Evolutionary conservation across 1,140 invertebrate species (phyloP).

Genomic region (Drosophila orena): DNA sequence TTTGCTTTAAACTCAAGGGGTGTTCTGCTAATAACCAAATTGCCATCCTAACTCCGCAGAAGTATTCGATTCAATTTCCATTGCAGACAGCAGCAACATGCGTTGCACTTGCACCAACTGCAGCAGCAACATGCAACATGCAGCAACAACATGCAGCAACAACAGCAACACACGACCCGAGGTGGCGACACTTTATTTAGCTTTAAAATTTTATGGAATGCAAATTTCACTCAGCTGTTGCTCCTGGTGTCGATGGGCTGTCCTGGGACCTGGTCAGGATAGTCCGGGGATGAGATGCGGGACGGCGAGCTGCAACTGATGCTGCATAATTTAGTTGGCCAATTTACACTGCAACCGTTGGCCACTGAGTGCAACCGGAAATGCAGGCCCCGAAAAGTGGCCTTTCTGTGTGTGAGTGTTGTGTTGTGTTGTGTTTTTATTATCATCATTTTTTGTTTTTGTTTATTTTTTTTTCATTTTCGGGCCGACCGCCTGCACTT

Average conservation of each 20-base stretch:
- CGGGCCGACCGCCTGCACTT: slow-evolving; percentile 70
- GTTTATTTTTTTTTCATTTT: background rate
- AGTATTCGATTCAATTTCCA: background rate
- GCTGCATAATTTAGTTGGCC: slow-evolving; percentile 84
- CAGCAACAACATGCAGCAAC: background rate
- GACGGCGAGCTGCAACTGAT: slow-evolving; percentile 68
- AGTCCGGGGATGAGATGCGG: background rate
- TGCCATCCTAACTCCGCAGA: background rate
- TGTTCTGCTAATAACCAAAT: background rate
- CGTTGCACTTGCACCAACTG: background rate
- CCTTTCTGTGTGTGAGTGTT: background rate
- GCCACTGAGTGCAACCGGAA: slow-evolving; percentile 81
- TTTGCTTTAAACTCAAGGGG: too few species aligned
- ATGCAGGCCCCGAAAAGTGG: slow-evolving; percentile 62
- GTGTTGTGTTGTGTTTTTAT: slow-evolving; percentile 16
- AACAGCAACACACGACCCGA: slow-evolving; percentile 9
- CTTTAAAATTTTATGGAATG: slow-evolving; percentile 75
- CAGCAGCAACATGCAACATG: background rate
- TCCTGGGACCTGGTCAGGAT: background rate
- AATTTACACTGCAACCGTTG: slow-evolving; percentile 76
- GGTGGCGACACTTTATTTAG: slow-evolving; percentile 65
- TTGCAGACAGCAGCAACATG: slow-evolving; percentile 6
- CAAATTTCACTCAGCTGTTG: slow-evolving; percentile 74
- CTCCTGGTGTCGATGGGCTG: slow-evolving; percentile 25
- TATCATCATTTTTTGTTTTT: slow-evolving; percentile 6